Conservation (phyloP, 2,888 invertebrate genomes). For the Lasioglossum morio region DNA sequence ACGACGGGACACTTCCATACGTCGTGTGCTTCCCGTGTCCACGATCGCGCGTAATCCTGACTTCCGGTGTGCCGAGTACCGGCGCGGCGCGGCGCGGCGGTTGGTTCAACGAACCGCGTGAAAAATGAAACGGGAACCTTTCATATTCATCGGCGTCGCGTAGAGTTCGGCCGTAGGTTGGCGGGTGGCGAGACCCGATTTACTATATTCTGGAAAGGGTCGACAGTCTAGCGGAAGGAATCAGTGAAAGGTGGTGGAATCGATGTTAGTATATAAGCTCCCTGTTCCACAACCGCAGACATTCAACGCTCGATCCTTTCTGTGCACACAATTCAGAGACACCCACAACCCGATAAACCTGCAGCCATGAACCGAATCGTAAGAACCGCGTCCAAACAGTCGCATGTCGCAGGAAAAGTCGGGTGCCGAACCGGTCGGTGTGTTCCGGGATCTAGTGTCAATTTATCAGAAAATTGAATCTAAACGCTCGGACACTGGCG, state of each 20-base stretch:
- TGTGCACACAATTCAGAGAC: slow-evolving; percentile 37
- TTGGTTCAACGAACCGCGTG: slow-evolving; percentile 53
- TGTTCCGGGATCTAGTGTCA: not conserved
- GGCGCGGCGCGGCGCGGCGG: too few relatives aligned
- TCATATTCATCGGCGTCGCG: slow-evolving; percentile 52
- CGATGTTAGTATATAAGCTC: slow-evolving; percentile 82
- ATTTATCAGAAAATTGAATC: slow-evolving; percentile 19
- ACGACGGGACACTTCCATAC: slow-evolving; percentile 9
- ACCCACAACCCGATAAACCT: slow-evolving; percentile 39
- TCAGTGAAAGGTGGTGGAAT: slow-evolving; percentile 82
- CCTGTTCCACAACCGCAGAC: slow-evolving; percentile 68
- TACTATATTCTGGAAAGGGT: slow-evolving; percentile 70
- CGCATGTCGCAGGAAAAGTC: slow-evolving; percentile 2
- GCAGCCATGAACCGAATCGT: slow-evolving; percentile 77
- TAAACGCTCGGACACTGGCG: not conserved
- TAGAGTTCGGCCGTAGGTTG: slow-evolving; percentile 41
- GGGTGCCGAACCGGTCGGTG: not conserved
- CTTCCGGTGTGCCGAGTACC: slow-evolving; percentile 40
- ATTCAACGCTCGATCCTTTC: slow-evolving; percentile 74
- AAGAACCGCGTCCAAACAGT: slow-evolving; percentile 64
- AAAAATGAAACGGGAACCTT: slow-evolving; percentile 58
- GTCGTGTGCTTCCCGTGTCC: slow-evolving; percentile 18
- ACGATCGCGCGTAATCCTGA: slow-evolving; percentile 44
- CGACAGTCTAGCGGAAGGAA: slow-evolving; percentile 70
- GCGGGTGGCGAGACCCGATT: slow-evolving; percentile 19